Base-by-base conservation (phyloP, 2,888 invertebrate genomes). In the Chesias legatella region DNA sequence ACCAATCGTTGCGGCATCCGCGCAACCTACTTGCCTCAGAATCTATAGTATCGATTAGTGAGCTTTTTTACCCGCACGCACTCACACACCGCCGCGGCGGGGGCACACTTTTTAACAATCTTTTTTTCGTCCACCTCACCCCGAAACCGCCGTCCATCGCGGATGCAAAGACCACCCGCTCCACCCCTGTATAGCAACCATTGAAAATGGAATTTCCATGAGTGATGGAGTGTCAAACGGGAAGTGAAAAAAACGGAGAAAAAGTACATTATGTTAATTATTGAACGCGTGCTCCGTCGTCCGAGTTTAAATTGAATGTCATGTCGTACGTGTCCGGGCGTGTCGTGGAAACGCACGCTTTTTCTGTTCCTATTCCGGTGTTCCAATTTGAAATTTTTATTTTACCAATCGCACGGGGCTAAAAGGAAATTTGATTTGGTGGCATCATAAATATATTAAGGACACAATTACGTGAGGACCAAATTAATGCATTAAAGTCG, bases 181-280 rank as follows among this genome's bases (percentile, higher is more conserved):
- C 77, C 79, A 61, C 74, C 79, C 74, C 79, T 76, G 73, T 76
- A 79, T 75, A 79, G 73, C 82, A 80, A 55, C 81, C 85, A 85
- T 85, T 85, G 84, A 86, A 86, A 88, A 86, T 86, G 88, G 88
- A 86, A 86, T 88, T 88, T 88, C 86, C 88, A 83, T 88, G 88
- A 88, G 84, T 88, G 88, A 88, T 88, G 88, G 86, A 88, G 86
- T 88, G 88, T 86, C 88, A 88, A 86, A 86, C 85, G 84, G 76
- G 78, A 84, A 80, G 79, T 79, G 81, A 73, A 83, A 86, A n/a
- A 86, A 86, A 84, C 62, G 79, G 80, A 86, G 84, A 81, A 86
- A 88, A 86, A 83, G 80, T 77, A 79, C 78, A 86, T 88, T 86
- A 88, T 88, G 86, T 86, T 88, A 88, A 88, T 86, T 86, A 88